Conservation (phyloP, 2,113 vertebrate genomes). For the Scalopus aquaticus region DNA sequence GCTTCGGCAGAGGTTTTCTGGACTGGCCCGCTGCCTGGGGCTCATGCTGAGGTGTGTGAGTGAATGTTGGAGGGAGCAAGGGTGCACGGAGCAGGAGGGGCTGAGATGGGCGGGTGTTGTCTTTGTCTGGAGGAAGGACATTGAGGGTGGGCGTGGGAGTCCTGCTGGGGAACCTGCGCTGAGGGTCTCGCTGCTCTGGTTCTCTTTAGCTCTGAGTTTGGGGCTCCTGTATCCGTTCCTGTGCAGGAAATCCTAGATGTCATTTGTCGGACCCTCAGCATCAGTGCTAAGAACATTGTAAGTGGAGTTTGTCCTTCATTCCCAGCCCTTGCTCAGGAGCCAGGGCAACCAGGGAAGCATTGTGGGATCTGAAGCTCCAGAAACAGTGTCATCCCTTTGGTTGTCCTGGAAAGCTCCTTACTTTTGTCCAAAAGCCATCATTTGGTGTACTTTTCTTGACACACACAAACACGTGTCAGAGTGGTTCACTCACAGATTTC, state of each 20-base stretch:
- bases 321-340: not conserved
- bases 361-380: not conserved
- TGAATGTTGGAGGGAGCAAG: not conserved
- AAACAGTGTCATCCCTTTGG: not conserved
- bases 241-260: constrained; percentile 90
- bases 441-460: rapidly evolving
- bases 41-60: constrained; percentile 84
- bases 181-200: not conserved
- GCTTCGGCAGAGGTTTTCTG: constrained; percentile 88
- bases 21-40: constrained; percentile 87
- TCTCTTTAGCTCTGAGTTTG: constrained; percentile 88
- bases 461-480: rapidly evolving
- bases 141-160: not conserved
- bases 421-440: not conserved
- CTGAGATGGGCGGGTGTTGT: too few species aligned
- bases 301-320: constrained; percentile 32
- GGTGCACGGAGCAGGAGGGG: not conserved
- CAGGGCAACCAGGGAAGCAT: not conserved
- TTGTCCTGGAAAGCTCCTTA: not conserved
- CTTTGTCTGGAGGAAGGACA: not conserved
- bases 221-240: constrained; percentile 89
- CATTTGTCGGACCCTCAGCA: constrained; percentile 89
- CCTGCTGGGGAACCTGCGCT: not conserved
- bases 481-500: not conserved
- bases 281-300: constrained; percentile 90